Evolutionary conservation across 2,888 invertebrate genomes (phyloP), one percentile per base, ranked within the genome.

Genomic region (Limenitis arthemis): DNA sequence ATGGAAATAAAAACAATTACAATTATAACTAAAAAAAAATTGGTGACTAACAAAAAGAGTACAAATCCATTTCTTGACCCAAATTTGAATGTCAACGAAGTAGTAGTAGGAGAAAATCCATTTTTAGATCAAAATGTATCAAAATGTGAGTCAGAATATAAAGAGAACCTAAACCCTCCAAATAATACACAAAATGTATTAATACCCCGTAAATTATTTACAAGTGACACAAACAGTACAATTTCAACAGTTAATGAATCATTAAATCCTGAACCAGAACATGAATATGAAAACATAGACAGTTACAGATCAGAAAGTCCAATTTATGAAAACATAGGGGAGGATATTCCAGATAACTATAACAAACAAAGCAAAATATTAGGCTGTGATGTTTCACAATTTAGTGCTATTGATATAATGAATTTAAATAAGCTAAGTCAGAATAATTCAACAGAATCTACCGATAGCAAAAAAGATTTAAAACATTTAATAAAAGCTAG

Each of bases 1-100:
- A 87, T 87, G 87, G 87, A 87, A 60, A 86, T 87, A 3, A 87
- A 87, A 73, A 85, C 86, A 1, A 86, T 87, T 3, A 86, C 85
- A 41, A 81, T 84, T 8, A 78, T 86, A 12, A 84, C 84, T 0
- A 86, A 82, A 53, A 85, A 80, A 62, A 83, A 81, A 58, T 59
- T 70, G 12, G 57, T 77, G 7, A 51, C 63, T 6, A 53, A 64
- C 49, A 77, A 71, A 43, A 79, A 66, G 52, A 81, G 67, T 55
- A 87, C 87, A 0, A 87, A 87, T 61, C 87, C 87, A 12, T 87
- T 87, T 58, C 60, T 87, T 37, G 79, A 80, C 59, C 75, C 79
- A 1, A 75, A 76, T 58, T 54, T 77, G 34, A 64, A 65, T 40
- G 63, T 67, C 4, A 59, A 71, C 20, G 54, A 68, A 36, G 32